A percentile compares a stretch with the other conserved stretches of the same genome.
phyloP scores from a whole-genome alignment of 1,140 invertebrate species.

The Latrodectus geometricus region DNA sequence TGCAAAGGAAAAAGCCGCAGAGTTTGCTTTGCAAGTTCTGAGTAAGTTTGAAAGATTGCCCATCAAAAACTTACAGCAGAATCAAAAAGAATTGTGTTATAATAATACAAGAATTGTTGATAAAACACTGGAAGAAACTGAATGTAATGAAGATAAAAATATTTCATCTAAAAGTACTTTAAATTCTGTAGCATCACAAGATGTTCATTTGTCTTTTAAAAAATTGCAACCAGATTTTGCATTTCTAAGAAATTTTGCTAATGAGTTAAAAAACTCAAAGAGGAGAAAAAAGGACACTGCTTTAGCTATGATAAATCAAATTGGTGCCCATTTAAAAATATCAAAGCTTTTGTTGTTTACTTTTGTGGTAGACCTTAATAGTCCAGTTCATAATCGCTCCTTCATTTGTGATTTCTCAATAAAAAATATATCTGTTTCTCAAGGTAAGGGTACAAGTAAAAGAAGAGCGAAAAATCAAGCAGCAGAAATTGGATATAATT shows the following conservation, averaged over 20 bases:
- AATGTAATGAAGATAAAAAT: no score
- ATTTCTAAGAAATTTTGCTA: background rate
- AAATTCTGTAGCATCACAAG: background rate
- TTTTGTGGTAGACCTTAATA: slow-evolving; percentile 3
- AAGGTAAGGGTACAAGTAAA: background rate
- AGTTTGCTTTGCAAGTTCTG: background rate
- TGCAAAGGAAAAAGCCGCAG: background rate
- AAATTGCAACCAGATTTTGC: background rate
- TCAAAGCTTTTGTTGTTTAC: background rate
- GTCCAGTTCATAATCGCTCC: background rate
- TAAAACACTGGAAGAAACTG: no score
- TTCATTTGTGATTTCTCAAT: slow-evolving; percentile 17
- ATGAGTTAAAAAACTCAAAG: no score
- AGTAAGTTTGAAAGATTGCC: background rate
- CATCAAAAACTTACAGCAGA: background rate
- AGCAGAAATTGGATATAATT: background rate
- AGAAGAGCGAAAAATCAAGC: slow-evolving; percentile 1
- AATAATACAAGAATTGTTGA: no score
- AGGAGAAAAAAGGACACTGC: background rate
- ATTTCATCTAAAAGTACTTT: background rate
- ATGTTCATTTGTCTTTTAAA: no score
- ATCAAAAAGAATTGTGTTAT: no score
- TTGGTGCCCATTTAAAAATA: background rate
- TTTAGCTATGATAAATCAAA: background rate
- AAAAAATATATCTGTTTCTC: background rate